Evolutionary conservation across 2,888 invertebrate species (phyloP).

Genomic region (Mythimna impura): DNA sequence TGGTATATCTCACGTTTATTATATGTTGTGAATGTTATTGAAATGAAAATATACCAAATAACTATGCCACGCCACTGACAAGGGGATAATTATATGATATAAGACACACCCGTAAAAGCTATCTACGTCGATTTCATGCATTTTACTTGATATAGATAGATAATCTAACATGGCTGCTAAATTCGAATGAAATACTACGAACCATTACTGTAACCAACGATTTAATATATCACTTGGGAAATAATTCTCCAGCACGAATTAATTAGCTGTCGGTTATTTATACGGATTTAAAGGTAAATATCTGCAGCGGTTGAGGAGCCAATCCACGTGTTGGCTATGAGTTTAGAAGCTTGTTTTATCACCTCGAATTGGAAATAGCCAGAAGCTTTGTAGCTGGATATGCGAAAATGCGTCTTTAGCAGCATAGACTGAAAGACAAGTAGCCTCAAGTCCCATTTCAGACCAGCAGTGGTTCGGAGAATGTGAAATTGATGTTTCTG

Average conservation of each 20-base stretch:
- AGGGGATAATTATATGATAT: too few species aligned
- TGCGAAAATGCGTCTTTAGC: too few species aligned
- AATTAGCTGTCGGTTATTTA: conserved; percentile 44
- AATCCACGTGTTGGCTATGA: conserved; percentile 13
- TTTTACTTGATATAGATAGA: background rate
- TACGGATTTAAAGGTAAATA: conserved; percentile 48
- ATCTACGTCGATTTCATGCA: too few species aligned
- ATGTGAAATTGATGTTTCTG: background rate
- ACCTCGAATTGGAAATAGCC: background rate
- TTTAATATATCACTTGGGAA: conserved; percentile 50
- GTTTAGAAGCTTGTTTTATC: background rate
- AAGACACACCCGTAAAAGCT: too few species aligned
- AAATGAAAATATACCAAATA: too few species aligned
- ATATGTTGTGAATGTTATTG: too few species aligned
- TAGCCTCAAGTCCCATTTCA: too few species aligned
- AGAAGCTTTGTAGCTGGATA: background rate
- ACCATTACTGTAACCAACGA: conserved; percentile 26
- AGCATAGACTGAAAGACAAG: too few species aligned
- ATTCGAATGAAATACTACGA: conserved; percentile 12
- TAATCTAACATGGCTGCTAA: conserved; percentile 9
- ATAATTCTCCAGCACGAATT: conserved; percentile 36
- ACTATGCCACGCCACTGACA: too few species aligned
- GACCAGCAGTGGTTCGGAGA: background rate
- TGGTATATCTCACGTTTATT: too few species aligned
- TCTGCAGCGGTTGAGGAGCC: conserved; percentile 24